Conservation (phyloP, 1,140 invertebrate genomes). For the Sycobia sp. region DNA sequence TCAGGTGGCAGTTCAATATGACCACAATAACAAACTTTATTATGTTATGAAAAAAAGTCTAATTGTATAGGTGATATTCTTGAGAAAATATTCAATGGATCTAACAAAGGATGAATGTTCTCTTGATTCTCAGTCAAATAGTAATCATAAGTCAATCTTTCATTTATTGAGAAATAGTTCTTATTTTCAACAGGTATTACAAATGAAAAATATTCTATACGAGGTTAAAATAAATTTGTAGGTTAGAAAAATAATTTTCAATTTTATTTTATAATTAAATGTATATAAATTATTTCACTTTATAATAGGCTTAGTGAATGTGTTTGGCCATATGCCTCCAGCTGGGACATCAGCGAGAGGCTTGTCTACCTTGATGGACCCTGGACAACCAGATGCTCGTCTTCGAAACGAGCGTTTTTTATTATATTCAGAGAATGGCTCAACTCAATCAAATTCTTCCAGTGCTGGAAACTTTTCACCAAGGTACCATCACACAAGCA, state of each 20-base stretch:
- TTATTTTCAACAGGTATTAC: not conserved
- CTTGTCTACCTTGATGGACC: constrained; percentile 62
- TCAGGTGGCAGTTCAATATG: constrained; percentile 4
- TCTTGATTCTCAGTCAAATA: not conserved
- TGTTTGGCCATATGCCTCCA: constrained; percentile 59
- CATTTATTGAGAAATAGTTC: constrained; percentile 4
- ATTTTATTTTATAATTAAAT: not conserved
- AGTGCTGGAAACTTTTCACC: constrained; percentile 51
- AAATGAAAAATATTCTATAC: not conserved
- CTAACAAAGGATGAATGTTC: constrained; percentile 11
- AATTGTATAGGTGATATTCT: not conserved
- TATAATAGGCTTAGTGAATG: constrained; percentile 34
- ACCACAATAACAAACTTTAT: not conserved
- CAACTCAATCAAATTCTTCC: constrained; percentile 47
- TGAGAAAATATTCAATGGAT: not conserved
- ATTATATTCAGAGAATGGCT: constrained; percentile 59
- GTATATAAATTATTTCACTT: not conserved
- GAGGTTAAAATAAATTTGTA: not conserved
- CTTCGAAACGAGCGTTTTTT: constrained; percentile 60
- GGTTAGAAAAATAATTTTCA: not conserved
- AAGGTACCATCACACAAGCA: constrained; percentile 51
- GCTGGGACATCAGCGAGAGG: constrained; percentile 60
- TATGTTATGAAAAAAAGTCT: not conserved
- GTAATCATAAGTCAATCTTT: not conserved
- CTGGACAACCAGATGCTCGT: constrained; percentile 62